phyloP scores from a whole-genome alignment of 2,888 invertebrate genomes.

The Lamellibrachia satsuma region DNA sequence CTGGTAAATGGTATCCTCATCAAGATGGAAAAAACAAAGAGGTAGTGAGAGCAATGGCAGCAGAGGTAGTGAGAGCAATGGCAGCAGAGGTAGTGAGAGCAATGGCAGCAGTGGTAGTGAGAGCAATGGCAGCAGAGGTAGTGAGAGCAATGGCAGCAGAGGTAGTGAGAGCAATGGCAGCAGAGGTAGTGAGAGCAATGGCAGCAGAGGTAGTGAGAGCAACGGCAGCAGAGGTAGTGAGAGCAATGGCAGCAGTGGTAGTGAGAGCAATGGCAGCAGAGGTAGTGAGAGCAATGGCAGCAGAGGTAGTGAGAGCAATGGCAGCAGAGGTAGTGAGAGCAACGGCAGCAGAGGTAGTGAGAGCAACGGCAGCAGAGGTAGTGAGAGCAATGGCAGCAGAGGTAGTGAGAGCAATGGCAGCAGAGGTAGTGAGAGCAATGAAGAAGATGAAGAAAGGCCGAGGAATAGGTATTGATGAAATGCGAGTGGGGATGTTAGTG shows the following conservation, averaged over 20 bases:
- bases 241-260: accelerated
- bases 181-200: accelerated
- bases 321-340: accelerated
- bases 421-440: too few relatives aligned
- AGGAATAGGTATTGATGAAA: too few relatives aligned
- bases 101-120: accelerated
- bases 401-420: accelerated
- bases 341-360: accelerated
- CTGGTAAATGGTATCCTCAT: too few relatives aligned
- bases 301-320: too few relatives aligned
- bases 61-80: accelerated
- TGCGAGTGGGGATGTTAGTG: too few relatives aligned
- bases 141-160: accelerated
- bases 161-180: accelerated
- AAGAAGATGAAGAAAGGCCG: too few relatives aligned
- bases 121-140: accelerated
- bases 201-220: too few relatives aligned
- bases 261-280: accelerated
- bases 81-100: accelerated
- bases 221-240: accelerated
- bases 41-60: accelerated
- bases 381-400: accelerated
- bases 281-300: accelerated
- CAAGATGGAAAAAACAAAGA: too few relatives aligned
- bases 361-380: accelerated